Percentiles rank a stretch among this genome's conserved stretches.
Evolutionary conservation across 1,140 invertebrate genomes (phyloP).

Genomic region (Asbolus verrucosus): DNA sequence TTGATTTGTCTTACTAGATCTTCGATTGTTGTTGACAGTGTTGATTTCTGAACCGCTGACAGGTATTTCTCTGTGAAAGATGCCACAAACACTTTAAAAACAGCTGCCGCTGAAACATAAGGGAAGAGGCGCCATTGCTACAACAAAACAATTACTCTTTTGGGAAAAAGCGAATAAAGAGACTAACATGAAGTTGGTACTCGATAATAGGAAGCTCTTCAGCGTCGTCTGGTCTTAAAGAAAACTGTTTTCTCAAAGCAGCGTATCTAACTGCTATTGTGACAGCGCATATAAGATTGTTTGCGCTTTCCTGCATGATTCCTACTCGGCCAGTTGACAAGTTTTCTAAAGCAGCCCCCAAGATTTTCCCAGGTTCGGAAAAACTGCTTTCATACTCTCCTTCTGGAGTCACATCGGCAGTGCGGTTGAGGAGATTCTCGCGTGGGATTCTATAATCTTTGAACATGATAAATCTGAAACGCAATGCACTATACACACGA

Average conservation of each 20-base stretch:
- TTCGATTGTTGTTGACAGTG: conserved; percentile 52
- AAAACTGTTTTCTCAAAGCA: conserved; percentile 90
- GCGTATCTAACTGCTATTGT: conserved; percentile 92
- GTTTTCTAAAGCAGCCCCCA: conserved; percentile 86
- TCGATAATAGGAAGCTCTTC: conserved; percentile 87
- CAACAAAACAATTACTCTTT: conserved; percentile 38
- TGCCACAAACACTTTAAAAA: conserved; percentile 80
- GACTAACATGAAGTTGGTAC: conserved; percentile 86
- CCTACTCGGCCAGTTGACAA: conserved; percentile 86
- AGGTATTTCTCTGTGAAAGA: conserved; percentile 64
- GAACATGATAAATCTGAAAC: conserved; percentile 86
- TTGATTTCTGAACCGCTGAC: conserved; percentile 57
- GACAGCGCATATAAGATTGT: conserved; percentile 80
- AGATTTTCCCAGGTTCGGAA: conserved; percentile 81
- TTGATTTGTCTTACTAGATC: conserved; percentile 52
- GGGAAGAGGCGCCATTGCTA: conserved; percentile 95
- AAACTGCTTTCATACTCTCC: conserved; percentile 86
- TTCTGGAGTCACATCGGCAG: conserved; percentile 86
- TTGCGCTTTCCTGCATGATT: conserved; percentile 79
- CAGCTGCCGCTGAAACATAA: conserved; percentile 85
- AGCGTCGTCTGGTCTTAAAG: conserved; percentile 69
- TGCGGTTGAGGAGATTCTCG: conserved; percentile 88
- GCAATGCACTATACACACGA: too few relatives aligned
- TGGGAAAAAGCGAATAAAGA: neutral
- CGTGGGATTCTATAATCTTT: conserved; percentile 88